Evolutionary conservation across 2,113 vertebrate species (phyloP).

Genomic region (Takifugu flavidus): DNA sequence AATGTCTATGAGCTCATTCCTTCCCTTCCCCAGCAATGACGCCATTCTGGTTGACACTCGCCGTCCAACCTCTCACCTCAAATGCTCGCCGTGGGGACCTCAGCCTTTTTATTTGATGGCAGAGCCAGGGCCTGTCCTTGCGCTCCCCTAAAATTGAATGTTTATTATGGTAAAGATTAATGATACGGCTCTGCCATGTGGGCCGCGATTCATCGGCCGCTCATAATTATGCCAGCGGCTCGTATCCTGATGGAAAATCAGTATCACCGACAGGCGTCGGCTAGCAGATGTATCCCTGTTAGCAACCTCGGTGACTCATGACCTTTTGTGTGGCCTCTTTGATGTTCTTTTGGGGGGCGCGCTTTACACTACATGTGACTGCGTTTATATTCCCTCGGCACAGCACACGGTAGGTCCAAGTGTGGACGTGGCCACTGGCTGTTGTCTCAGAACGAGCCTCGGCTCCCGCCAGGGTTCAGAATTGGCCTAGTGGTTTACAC

Average conservation of each 20-base stretch:
- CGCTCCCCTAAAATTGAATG: conserved; percentile 23
- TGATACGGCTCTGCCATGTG: conserved; percentile 28
- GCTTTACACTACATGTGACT: conserved; percentile 28
- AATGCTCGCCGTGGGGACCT: conserved; percentile 32
- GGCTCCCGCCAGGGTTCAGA: conserved; percentile 34
- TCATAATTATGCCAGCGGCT: conserved; percentile 41
- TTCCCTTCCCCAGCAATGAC: conserved; percentile 70
- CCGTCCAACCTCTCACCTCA: conserved; percentile 66
- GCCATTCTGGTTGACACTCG: conserved; percentile 55
- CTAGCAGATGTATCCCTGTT: conserved; percentile 47
- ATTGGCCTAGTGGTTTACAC: conserved; percentile 66
- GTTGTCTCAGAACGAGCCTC: conserved; percentile 37
- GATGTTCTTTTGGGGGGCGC: conserved; percentile 39
- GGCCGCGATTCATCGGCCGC: conserved; percentile 28
- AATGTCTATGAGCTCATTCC: conserved; percentile 73
- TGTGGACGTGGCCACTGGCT: conserved; percentile 65
- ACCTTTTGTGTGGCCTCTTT: conserved; percentile 33
- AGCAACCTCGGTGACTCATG: conserved; percentile 13
- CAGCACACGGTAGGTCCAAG: conserved; percentile 33
- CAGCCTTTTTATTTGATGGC: background rate
- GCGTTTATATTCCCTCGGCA: conserved; percentile 23
- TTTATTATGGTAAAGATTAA: conserved; percentile 49
- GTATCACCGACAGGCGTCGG: conserved; percentile 23
- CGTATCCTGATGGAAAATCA: conserved; percentile 54
- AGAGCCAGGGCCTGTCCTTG: conserved; percentile 16